Evolutionary conservation across 2,113 vertebrate genomes (phyloP).

Genomic region (Pangasianodon gigas): DNA sequence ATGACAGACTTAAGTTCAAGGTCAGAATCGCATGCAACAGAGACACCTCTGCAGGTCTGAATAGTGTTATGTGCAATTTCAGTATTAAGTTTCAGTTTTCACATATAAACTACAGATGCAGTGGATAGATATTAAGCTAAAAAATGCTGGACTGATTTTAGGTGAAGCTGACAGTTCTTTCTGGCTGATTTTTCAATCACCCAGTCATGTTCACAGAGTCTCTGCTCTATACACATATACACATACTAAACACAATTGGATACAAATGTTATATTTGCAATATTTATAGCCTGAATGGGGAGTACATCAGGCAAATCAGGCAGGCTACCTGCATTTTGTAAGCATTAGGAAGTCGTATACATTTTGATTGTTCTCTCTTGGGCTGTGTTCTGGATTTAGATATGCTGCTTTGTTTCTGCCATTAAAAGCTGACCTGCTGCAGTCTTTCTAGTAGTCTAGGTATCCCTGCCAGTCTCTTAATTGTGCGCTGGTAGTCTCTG

Average conservation of each 20-base stretch:
- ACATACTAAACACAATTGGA: neutral
- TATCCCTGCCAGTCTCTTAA: constrained; percentile 91
- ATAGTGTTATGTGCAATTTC: neutral
- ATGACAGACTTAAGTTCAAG: neutral
- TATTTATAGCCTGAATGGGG: neutral
- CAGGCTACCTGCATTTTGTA: neutral
- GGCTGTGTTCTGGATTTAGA: neutral
- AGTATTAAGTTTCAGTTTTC: neutral
- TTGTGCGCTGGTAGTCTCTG: constrained; percentile 93
- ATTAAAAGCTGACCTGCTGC: constrained; percentile 79
- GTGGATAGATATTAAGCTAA: neutral
- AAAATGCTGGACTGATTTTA: neutral
- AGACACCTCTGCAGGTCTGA: neutral
- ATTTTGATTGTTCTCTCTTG: neutral
- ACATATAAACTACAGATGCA: neutral
- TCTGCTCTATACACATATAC: neutral
- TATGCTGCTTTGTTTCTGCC: neutral
- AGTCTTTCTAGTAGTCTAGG: constrained; percentile 91
- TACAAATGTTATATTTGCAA: neutral
- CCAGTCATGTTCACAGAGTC: neutral
- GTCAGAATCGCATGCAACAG: neutral
- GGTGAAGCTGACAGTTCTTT: neutral
- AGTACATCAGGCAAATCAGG: neutral
- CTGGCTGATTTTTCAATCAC: neutral
- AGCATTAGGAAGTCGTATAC: neutral